Evolutionary conservation across 2,113 vertebrate genomes (phyloP).

Genomic region (Anthoscopus minutus): DNA sequence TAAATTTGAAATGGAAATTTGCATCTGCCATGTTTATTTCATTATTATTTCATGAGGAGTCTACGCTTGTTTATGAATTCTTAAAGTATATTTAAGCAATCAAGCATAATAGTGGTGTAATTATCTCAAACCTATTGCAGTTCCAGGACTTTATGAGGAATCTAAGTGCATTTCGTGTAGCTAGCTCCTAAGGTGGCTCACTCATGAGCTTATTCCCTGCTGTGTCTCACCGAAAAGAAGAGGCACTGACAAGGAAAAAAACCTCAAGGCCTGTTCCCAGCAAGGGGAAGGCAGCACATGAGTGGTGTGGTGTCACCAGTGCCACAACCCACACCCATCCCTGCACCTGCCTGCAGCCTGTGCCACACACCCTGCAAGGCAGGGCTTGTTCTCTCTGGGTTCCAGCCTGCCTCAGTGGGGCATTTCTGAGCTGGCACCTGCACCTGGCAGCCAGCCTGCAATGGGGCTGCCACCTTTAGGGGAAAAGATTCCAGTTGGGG

Average conservation of each 20-base stretch:
- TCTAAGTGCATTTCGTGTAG: slow-evolving; percentile 17
- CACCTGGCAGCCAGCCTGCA: background rate
- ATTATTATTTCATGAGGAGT: slow-evolving; percentile 60
- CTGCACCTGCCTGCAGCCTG: background rate
- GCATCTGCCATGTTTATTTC: slow-evolving; percentile 47
- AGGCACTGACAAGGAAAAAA: background rate
- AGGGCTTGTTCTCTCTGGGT: background rate
- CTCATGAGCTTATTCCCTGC: background rate
- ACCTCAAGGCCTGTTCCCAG: background rate
- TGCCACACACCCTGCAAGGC: background rate
- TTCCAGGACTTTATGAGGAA: slow-evolving; percentile 37
- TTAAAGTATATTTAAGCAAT: slow-evolving; percentile 65
- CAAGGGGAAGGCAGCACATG: background rate
- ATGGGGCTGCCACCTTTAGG: slow-evolving; percentile 17
- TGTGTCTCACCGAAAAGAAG: background rate
- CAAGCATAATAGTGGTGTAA: slow-evolving; percentile 57
- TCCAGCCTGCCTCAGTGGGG: background rate
- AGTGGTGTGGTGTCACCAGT: background rate
- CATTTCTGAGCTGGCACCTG: background rate
- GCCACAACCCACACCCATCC: background rate
- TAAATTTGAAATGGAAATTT: slow-evolving; percentile 47
- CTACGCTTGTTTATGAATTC: slow-evolving; percentile 62
- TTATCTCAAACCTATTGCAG: slow-evolving; percentile 54
- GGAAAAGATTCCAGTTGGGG: background rate
- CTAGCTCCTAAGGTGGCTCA: slow-evolving; percentile 7